Conservation (phyloP, 64 coral and sea anemone genomes). For the Cladopsammia gracilis region DNA sequence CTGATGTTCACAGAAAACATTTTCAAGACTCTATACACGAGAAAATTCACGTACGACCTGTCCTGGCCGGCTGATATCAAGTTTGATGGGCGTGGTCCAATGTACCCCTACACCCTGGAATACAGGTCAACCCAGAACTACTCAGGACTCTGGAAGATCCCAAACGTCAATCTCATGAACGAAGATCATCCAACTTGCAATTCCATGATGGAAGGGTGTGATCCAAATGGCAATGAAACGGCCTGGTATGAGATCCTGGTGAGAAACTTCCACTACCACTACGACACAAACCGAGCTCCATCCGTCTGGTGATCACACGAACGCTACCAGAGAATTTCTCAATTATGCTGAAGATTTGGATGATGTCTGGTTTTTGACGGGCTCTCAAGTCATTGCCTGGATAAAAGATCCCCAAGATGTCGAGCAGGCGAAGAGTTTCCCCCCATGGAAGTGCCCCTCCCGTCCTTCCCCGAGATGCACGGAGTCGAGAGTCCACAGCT, state of each 20-base stretch:
- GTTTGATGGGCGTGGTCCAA: too few relatives aligned
- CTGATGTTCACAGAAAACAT: too few relatives aligned
- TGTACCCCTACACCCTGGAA: too few relatives aligned
- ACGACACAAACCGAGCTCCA: conserved; percentile 69
- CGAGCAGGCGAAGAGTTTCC: conserved; percentile 59
- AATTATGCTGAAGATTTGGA: conserved; percentile 50
- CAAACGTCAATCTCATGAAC: too few relatives aligned
- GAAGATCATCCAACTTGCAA: conserved; percentile 59
- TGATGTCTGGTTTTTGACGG: conserved; percentile 86
- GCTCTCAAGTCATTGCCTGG: conserved; percentile 77
- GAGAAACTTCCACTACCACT: conserved; percentile 67
- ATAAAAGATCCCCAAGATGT: conserved; percentile 80
- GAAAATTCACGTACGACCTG: too few relatives aligned
- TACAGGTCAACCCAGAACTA: too few relatives aligned
- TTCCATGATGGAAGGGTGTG: conserved; percentile 87
- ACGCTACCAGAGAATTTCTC: conserved; percentile 71
- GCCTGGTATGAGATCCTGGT: too few relatives aligned
- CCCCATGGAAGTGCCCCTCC: conserved; percentile 69
- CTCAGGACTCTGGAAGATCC: too few relatives aligned
- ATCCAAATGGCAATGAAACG: too few relatives aligned
- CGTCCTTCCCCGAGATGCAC: conserved; percentile 72
- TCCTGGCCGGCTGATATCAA: too few relatives aligned
- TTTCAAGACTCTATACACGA: too few relatives aligned
- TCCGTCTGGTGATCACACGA: conserved; percentile 59
- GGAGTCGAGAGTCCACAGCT: conserved; percentile 11